A percentile compares a stretch with the other conserved stretches of the same genome.
These are phyloP conservation scores for Griposia aprilina DNA, from an alignment of 2,888 invertebrate genomes.

Conservation along the genomic window DNA sequence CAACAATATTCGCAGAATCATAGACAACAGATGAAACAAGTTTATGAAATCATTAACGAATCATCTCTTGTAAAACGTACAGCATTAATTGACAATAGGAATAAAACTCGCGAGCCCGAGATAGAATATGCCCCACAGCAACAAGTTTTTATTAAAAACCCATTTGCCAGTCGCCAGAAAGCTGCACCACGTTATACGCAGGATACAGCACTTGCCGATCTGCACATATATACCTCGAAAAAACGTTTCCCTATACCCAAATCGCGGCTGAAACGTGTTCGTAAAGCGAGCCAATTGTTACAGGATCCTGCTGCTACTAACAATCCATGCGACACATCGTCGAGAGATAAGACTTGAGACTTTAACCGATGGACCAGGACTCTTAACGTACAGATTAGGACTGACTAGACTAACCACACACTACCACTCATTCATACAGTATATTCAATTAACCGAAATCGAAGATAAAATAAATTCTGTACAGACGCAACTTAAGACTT, in stretches of 20 bases:
- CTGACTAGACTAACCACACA: not conserved
- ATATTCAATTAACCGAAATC: not conserved
- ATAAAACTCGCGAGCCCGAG: not conserved
- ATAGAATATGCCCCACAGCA: not conserved
- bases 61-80: too few relatives aligned
- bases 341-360: conserved; percentile 12
- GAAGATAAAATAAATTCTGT: not conserved
- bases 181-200: conserved; percentile 1
- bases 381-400: not conserved
- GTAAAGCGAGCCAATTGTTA: not conserved
- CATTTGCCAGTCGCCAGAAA: not conserved
- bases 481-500: not conserved
- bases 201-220: not conserved
- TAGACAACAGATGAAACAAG: too few relatives aligned
- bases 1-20: too few relatives aligned
- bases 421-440: not conserved
- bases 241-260: not conserved
- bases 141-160: conserved; percentile 1
- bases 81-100: too few relatives aligned
- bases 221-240: not conserved
- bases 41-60: too few relatives aligned
- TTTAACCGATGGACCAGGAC: not conserved
- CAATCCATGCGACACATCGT: too few relatives aligned
- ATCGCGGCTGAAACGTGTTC: not conserved
- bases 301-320: not conserved